These are phyloP conservation scores for Cynaeus angustus DNA, from an alignment of 2,888 invertebrate species.

Conservation along the genomic window DNA sequence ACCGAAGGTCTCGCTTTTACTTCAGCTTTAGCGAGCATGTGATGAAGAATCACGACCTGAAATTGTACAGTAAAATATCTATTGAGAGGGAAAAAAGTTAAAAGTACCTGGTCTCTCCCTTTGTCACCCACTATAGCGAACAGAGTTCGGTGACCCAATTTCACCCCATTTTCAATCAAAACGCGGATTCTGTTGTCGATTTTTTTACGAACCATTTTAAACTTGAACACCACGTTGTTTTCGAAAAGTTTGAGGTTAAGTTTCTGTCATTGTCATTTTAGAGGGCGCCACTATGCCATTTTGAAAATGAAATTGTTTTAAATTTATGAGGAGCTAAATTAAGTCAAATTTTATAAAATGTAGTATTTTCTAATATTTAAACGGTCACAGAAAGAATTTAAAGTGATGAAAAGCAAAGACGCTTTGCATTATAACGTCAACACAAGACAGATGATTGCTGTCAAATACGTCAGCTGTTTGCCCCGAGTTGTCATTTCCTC, in stretches of 20 bases:
- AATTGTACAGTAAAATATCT: neutral
- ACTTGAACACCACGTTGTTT: neutral
- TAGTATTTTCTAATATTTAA: too few species aligned
- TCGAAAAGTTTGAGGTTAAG: neutral
- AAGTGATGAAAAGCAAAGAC: too few species aligned
- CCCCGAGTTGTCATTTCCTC: too few species aligned
- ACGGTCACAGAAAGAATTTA: too few species aligned
- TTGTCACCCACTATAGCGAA: slow-evolving; percentile 97
- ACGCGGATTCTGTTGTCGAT: slow-evolving; percentile 96
- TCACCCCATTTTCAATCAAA: slow-evolving; percentile 97
- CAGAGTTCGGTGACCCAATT: slow-evolving; percentile 92
- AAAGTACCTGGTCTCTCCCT: slow-evolving; percentile 91
- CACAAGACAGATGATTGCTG: neutral
- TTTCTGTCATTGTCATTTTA: slow-evolving; percentile 10
- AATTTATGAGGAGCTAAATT: too few species aligned
- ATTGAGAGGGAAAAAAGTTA: neutral
- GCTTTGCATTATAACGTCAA: too few species aligned
- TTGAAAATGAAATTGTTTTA: too few species aligned
- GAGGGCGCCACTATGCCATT: too few species aligned
- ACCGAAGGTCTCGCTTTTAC: slow-evolving; percentile 95
- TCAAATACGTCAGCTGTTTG: neutral
- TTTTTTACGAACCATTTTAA: slow-evolving; percentile 91
- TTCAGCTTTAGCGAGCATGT: slow-evolving; percentile 96
- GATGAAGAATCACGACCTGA: slow-evolving; percentile 96
- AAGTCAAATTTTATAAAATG: too few species aligned